Evolutionary conservation across 1,140 invertebrate species (phyloP).

Genomic region (Glossosoma conforme): DNA sequence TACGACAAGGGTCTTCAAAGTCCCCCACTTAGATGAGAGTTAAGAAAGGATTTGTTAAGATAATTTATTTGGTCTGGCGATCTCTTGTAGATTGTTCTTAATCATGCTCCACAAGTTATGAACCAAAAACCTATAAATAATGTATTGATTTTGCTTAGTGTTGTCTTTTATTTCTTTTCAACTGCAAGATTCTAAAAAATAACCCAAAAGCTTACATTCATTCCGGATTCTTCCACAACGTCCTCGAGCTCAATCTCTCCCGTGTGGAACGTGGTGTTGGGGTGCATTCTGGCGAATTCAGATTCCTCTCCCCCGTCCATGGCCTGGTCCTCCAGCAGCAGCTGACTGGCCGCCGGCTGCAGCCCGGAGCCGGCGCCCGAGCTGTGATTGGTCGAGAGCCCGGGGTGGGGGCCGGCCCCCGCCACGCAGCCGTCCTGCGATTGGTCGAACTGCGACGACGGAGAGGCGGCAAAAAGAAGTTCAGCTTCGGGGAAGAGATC

Average conservation of each 20-base stretch:
- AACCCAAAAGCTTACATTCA: constrained; percentile 20
- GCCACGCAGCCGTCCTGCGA: constrained; percentile 32
- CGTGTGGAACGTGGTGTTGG: constrained; percentile 48
- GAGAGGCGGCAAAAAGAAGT: constrained; percentile 55
- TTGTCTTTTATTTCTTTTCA: too few relatives aligned
- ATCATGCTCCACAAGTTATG: too few relatives aligned
- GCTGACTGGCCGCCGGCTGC: constrained; percentile 25
- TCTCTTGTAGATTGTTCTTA: too few relatives aligned
- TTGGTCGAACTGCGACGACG: constrained; percentile 40
- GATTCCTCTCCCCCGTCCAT: constrained; percentile 32
- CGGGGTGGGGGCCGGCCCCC: background rate
- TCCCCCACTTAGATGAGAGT: too few relatives aligned
- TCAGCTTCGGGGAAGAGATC: constrained; percentile 74
- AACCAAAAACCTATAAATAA: too few relatives aligned
- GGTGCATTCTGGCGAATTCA: constrained; percentile 46
- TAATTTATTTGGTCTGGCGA: too few relatives aligned
- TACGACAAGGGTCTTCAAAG: too few relatives aligned
- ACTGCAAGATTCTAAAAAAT: constrained; percentile 5
- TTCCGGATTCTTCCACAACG: constrained; percentile 29
- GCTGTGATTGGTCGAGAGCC: constrained; percentile 24
- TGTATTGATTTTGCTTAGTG: too few relatives aligned
- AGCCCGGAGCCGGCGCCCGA: constrained; percentile 41
- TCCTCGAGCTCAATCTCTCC: constrained; percentile 41
- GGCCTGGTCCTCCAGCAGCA: constrained; percentile 31
- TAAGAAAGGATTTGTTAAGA: too few relatives aligned